Percentiles rank a stretch among this genome's conserved stretches.
phyloP scores from a whole-genome alignment of 2,797 vertebrate species.

The Lateolabrax maculatus region DNA sequence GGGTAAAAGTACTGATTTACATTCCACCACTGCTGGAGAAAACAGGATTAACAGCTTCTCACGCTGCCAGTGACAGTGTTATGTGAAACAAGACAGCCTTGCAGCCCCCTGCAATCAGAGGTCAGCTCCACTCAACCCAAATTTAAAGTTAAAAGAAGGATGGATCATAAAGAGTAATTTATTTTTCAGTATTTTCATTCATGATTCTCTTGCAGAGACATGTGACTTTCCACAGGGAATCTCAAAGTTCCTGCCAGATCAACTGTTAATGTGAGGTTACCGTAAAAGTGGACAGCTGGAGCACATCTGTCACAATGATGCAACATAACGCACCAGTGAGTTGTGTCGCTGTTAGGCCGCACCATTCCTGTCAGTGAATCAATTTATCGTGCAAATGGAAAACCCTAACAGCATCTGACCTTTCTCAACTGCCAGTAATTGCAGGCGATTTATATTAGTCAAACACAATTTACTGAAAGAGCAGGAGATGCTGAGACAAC shows the following conservation, averaged over 20 bases:
- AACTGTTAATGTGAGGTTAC: conserved; percentile 36
- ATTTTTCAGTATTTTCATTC: background rate
- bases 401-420: conserved; percentile 64
- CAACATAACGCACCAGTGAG: conserved; percentile 47
- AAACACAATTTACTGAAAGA: conserved; percentile 65
- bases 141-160: conserved; percentile 5
- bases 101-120: conserved; percentile 25
- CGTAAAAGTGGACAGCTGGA: conserved; percentile 64
- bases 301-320: conserved; percentile 56
- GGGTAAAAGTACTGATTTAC: conserved; percentile 16
- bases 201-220: background rate
- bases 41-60: conserved; percentile 54
- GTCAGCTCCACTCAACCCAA: conserved; percentile 28
- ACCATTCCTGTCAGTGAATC: conserved; percentile 64
- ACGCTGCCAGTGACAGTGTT: conserved; percentile 48
- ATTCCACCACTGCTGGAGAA: conserved; percentile 19
- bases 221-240: background rate
- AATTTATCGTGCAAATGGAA: conserved; percentile 67
- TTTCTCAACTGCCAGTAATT: conserved; percentile 68
- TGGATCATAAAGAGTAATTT: background rate
- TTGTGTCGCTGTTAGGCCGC: conserved; percentile 28
- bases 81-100: conserved; percentile 51
- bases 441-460: conserved; percentile 65
- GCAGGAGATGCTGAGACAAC: conserved; percentile 42
- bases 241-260: conserved; percentile 11